Evolutionary conservation across 1,140 invertebrate genomes (phyloP).

Genomic region (Diorhabda sublineata): DNA sequence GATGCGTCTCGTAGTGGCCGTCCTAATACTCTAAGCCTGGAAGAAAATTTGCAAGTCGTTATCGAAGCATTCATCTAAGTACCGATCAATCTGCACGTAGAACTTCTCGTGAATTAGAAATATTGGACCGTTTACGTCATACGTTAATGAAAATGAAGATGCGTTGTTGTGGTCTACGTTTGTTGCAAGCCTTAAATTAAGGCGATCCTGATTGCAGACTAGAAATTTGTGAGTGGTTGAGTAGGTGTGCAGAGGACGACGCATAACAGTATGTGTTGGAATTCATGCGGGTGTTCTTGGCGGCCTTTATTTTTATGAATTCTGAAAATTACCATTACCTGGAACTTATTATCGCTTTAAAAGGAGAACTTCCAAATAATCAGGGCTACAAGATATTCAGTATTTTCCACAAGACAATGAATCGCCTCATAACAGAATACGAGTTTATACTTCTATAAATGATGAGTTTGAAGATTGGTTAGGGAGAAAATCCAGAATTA

Average conservation of each 20-base stretch:
- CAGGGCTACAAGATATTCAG: slow-evolving; percentile 10
- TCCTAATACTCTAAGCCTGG: neutral
- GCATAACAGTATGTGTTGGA: too few relatives aligned
- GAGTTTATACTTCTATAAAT: slow-evolving; percentile 15
- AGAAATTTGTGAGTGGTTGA: too few relatives aligned
- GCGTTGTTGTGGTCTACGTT: neutral
- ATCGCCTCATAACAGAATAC: slow-evolving; percentile 13
- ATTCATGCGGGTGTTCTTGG: too few relatives aligned
- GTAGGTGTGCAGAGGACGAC: too few relatives aligned
- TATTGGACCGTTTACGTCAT: neutral
- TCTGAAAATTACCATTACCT: too few relatives aligned
- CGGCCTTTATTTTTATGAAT: too few relatives aligned
- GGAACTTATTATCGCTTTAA: too few relatives aligned
- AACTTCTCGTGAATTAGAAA: slow-evolving; percentile 18
- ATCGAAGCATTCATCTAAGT: slow-evolving; percentile 14
- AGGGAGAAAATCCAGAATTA: too few relatives aligned
- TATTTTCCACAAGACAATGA: neutral
- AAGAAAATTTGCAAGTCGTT: slow-evolving; percentile 4
- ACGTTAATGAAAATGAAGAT: neutral
- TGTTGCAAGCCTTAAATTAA: neutral
- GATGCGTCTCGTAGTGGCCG: neutral
- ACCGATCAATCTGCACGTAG: slow-evolving; percentile 14
- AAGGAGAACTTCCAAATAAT: neutral
- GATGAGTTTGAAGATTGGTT: slow-evolving; percentile 9
- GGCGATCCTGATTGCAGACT: neutral